A percentile compares a stretch with the other conserved stretches of the same genome.
phyloP scores from a whole-genome alignment of 2,113 vertebrate species.

The Notarius quadriscutis region DNA sequence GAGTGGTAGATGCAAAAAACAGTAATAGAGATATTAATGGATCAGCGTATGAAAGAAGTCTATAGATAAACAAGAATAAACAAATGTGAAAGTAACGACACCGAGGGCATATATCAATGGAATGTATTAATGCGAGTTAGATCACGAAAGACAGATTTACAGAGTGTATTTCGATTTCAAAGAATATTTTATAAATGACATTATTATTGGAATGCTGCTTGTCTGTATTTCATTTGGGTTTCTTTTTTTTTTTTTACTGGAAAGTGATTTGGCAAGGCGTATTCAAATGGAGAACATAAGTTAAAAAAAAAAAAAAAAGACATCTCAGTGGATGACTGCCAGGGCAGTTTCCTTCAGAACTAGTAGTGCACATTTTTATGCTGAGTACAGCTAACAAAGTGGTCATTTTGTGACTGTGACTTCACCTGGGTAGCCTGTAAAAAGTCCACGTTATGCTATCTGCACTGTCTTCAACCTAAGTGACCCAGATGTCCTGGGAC shows the following conservation, averaged over 20 bases:
- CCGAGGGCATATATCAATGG: too few relatives aligned
- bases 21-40: conserved; percentile 76
- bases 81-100: neutral
- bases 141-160: too few relatives aligned
- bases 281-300: neutral
- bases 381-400: neutral
- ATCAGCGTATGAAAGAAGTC: neutral
- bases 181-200: neutral
- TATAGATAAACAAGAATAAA: neutral
- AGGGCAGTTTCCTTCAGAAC: neutral
- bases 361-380: neutral
- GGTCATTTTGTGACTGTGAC: neutral
- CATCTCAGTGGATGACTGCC: neutral
- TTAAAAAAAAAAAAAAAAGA: neutral
- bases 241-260: neutral
- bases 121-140: too few relatives aligned
- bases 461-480: neutral
- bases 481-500: neutral
- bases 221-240: neutral
- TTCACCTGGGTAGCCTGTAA: neutral
- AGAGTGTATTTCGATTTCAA: neutral
- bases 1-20: conserved; percentile 61
- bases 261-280: neutral
- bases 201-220: neutral
- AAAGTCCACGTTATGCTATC: neutral